phyloP scores from a whole-genome alignment of 2,113 vertebrate genomes.

The Mungos mungo region DNA sequence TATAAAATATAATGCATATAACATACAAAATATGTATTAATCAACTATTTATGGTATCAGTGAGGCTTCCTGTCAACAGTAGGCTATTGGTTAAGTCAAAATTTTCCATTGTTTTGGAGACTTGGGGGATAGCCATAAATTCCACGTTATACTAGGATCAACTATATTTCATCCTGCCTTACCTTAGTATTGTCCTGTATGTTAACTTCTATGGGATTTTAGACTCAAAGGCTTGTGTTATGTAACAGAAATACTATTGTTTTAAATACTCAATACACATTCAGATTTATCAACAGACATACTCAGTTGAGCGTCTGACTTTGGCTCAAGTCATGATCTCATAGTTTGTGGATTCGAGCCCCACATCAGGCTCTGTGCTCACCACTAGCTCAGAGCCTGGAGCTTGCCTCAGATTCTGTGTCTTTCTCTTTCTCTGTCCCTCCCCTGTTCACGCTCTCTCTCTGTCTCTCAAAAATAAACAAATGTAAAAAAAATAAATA shows the following conservation, averaged over 20 bases:
- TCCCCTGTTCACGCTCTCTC: no score
- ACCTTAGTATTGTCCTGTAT: not conserved
- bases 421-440: no score
- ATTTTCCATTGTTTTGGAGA: not conserved
- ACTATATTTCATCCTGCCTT: not conserved
- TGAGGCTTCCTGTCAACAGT: not conserved
- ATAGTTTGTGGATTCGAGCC: no score
- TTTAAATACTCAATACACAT: not conserved
- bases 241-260: not conserved
- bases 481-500: no score
- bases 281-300: not conserved
- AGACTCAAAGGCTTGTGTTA: not conserved
- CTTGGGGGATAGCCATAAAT: not conserved
- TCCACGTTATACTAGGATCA: not conserved
- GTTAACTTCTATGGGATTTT: not conserved
- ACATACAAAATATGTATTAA: not conserved
- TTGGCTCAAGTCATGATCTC: no score
- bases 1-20: not conserved
- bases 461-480: no score
- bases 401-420: no score
- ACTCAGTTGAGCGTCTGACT: not conserved
- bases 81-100: not conserved
- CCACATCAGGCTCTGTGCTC: no score
- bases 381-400: no score
- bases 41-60: not conserved